These are phyloP conservation scores for Anastatus disparis DNA, from an alignment of 1,140 invertebrate genomes.

Conservation along the genomic window DNA sequence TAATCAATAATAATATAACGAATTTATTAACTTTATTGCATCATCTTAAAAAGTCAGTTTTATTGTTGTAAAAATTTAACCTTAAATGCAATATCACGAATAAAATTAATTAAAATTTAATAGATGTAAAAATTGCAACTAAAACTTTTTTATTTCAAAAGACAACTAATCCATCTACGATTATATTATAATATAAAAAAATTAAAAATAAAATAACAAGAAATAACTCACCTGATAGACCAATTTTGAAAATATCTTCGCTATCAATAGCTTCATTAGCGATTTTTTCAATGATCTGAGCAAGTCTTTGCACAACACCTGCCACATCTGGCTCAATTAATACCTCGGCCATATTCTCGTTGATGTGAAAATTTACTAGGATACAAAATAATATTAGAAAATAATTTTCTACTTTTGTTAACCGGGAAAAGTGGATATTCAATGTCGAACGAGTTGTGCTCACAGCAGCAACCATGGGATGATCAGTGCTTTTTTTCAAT, in stretches of 20 bases:
- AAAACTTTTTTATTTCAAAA: too few species aligned
- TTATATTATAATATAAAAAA: neutral
- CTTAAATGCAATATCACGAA: neutral
- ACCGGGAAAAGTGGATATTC: conserved; percentile 11
- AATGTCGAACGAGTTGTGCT: neutral
- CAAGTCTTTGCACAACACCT: conserved; percentile 52
- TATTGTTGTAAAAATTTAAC: neutral
- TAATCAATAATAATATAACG: neutral
- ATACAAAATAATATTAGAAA: too few species aligned
- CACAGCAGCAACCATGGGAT: neutral
- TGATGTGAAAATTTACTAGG: neutral
- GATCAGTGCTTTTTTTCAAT: conserved; percentile 11
- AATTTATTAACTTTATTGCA: conserved; percentile 10
- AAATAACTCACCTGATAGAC: conserved; percentile 73
- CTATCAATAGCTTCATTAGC: conserved; percentile 67
- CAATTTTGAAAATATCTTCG: conserved; percentile 74
- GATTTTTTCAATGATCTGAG: conserved; percentile 59
- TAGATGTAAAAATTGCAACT: too few species aligned
- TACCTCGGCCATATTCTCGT: conserved; percentile 44
- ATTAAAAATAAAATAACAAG: conserved; percentile 28
- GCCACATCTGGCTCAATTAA: conserved; percentile 48
- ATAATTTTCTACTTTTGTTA: conserved; percentile 10
- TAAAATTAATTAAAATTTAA: neutral
- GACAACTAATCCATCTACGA: too few species aligned
- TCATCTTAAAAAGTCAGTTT: neutral